Evolutionary conservation across 2,888 invertebrate species (phyloP).

Genomic region (Malthinus seriepunctatus): DNA sequence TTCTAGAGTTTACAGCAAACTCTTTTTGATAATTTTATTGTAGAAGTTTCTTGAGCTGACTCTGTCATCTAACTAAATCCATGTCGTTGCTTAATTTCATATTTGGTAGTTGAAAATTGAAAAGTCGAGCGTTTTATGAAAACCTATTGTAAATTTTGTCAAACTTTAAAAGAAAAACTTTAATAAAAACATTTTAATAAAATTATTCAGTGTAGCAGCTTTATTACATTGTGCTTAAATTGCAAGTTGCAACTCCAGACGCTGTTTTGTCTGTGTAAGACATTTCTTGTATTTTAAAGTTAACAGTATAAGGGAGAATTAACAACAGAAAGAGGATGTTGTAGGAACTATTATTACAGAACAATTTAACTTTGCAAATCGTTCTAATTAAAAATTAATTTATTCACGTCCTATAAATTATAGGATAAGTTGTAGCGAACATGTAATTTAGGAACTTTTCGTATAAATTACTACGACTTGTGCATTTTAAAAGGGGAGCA

Average conservation of each 20-base stretch:
- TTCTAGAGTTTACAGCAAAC: too few relatives aligned
- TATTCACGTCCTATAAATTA: conserved; percentile 30
- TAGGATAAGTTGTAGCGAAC: conserved; percentile 31
- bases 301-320: conserved; percentile 26
- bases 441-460: conserved; percentile 31
- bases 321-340: conserved; percentile 24
- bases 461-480: conserved; percentile 28
- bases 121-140: too few relatives aligned
- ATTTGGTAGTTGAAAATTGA: too few relatives aligned
- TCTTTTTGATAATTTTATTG: too few relatives aligned
- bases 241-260: neutral
- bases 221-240: too few relatives aligned
- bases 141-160: too few relatives aligned
- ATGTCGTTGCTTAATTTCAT: too few relatives aligned
- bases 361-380: conserved; percentile 32
- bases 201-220: too few relatives aligned
- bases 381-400: conserved; percentile 33
- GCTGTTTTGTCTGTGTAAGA: conserved; percentile 1
- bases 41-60: too few relatives aligned
- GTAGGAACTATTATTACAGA: conserved; percentile 26
- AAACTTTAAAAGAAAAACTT: too few relatives aligned
- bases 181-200: too few relatives aligned
- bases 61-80: too few relatives aligned
- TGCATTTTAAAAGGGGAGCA: conserved; percentile 17
- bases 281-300: conserved; percentile 9